Conservation (phyloP, 2,888 invertebrate genomes). For the Allygus modestus region DNA sequence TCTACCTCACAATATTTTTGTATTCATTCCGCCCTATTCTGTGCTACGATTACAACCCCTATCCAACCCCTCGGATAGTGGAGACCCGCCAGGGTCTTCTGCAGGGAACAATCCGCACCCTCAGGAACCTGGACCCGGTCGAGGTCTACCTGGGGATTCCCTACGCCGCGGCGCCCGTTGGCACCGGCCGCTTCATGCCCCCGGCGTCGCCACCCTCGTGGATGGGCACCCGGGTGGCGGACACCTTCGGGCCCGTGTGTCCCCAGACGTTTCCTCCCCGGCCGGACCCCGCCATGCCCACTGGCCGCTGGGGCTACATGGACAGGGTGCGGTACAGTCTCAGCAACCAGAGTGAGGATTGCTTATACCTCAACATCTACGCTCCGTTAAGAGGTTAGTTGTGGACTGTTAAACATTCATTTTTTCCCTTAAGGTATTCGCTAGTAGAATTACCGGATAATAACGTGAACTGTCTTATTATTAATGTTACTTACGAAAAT, state of each 20-base stretch:
- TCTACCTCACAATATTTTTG: not conserved
- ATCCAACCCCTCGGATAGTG: slow-evolving; percentile 17
- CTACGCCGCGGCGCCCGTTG: slow-evolving; percentile 88
- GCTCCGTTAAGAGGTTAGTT: slow-evolving; percentile 77
- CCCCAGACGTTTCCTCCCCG: slow-evolving; percentile 94
- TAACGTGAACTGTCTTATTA: too few relatives aligned
- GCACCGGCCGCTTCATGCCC: slow-evolving; percentile 88
- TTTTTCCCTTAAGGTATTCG: not conserved
- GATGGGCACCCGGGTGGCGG: slow-evolving; percentile 76
- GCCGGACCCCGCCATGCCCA: slow-evolving; percentile 74
- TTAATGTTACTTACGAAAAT: too few relatives aligned
- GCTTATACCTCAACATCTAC: slow-evolving; percentile 80
- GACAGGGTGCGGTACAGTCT: slow-evolving; percentile 75
- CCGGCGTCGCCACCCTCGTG: slow-evolving; percentile 91
- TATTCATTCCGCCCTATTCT: not conserved
- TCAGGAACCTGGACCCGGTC: slow-evolving; percentile 66
- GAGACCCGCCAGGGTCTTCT: slow-evolving; percentile 64
- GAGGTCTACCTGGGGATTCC: slow-evolving; percentile 79
- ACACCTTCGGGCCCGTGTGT: slow-evolving; percentile 91
- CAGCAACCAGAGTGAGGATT: slow-evolving; percentile 78
- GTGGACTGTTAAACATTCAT: not conserved
- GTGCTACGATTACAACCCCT: slow-evolving; percentile 45
- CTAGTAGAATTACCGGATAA: too few relatives aligned
- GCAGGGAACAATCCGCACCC: slow-evolving; percentile 63
- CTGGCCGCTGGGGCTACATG: slow-evolving; percentile 71